phyloP scores from a whole-genome alignment of 2,888 invertebrate genomes.

The Apoderus coryli region DNA sequence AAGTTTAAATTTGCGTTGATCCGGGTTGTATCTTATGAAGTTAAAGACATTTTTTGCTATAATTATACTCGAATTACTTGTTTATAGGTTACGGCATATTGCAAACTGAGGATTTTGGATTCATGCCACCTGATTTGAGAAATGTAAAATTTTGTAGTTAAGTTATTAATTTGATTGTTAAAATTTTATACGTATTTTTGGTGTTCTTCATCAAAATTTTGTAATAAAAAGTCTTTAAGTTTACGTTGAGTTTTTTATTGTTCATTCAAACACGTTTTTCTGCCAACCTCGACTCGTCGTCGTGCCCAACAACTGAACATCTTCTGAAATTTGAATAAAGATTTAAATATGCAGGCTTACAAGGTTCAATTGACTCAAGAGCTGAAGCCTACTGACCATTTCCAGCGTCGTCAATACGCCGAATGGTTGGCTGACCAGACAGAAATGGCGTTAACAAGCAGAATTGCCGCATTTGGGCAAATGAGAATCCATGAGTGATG shows the following conservation, averaged over 20 bases:
- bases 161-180: conserved; percentile 12
- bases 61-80: too few species aligned
- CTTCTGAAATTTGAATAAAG: conserved; percentile 11
- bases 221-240: too few species aligned
- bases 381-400: conserved; percentile 20
- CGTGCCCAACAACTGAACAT: conserved; percentile 10
- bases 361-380: conserved; percentile 18
- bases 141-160: conserved; percentile 41
- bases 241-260: too few species aligned
- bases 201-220: too few species aligned
- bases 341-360: conserved; percentile 18
- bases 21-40: too few species aligned
- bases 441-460: conserved; percentile 7
- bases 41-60: too few species aligned
- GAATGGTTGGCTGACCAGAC: conserved; percentile 17
- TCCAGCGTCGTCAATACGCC: conserved; percentile 15
- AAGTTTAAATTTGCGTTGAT: too few species aligned
- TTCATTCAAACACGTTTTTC: too few species aligned
- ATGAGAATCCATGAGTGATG: conserved; percentile 4
- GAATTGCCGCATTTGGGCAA: neutral
- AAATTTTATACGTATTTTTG: too few species aligned
- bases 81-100: conserved; percentile 49
- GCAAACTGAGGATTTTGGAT: conserved; percentile 42
- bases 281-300: conserved; percentile 3
- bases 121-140: conserved; percentile 55